Evolutionary conservation across 2,797 vertebrate genomes (phyloP).

Genomic region (Micromesistius poutassou): DNA sequence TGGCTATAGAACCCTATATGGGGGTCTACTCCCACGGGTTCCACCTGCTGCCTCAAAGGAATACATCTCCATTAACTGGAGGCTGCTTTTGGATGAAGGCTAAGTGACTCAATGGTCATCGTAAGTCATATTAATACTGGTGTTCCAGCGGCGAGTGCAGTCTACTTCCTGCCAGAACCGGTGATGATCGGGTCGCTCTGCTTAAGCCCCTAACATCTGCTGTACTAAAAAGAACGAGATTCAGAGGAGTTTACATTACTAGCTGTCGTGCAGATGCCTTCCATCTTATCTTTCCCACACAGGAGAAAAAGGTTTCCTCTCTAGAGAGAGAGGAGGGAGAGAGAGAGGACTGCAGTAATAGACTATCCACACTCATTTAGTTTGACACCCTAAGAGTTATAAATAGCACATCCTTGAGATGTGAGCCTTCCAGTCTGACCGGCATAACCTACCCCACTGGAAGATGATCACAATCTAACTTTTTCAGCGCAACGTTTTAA

Average conservation of each 20-base stretch:
- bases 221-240: background rate
- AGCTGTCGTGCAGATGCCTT: slow-evolving; percentile 30
- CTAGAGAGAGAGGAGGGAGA: background rate
- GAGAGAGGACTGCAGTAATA: too few species aligned
- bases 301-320: slow-evolving; percentile 55
- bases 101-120: too few species aligned
- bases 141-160: too few species aligned
- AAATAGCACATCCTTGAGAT: slow-evolving; percentile 63
- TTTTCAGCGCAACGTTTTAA: background rate
- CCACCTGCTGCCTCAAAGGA: too few species aligned
- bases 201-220: background rate
- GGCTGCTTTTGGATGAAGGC: too few species aligned
- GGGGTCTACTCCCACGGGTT: too few species aligned
- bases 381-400: slow-evolving; percentile 62
- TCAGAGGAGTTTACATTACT: slow-evolving; percentile 27
- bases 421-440: slow-evolving; percentile 43
- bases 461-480: background rate
- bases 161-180: background rate
- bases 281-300: slow-evolving; percentile 48
- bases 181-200: background rate
- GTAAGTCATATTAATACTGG: too few species aligned
- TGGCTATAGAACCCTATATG: too few species aligned
- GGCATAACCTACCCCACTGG: slow-evolving; percentile 23
- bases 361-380: slow-evolving; percentile 44
- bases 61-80: background rate